Evolutionary conservation across 2,888 invertebrate species (phyloP).

Genomic region (Sminthurinus aureus): DNA sequence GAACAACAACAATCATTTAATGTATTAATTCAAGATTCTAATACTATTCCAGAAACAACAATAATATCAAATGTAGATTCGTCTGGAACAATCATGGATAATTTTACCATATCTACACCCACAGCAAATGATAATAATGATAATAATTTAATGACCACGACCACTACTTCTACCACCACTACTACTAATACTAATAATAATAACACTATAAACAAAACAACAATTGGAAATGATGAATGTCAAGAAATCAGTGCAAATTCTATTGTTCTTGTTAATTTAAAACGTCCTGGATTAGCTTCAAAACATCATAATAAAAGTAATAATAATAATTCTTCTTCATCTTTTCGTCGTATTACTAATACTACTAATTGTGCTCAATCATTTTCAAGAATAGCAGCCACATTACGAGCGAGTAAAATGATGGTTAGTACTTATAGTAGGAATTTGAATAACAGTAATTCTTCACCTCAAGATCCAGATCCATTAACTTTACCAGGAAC

Average conservation of each 20-base stretch:
- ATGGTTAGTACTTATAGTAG: background rate
- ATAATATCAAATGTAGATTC: no score
- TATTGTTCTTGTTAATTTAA: background rate
- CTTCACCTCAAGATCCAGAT: no score
- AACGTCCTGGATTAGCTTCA: background rate
- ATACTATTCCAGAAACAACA: no score
- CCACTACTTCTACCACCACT: background rate
- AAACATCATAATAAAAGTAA: background rate
- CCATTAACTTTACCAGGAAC: no score
- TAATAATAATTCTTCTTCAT: background rate
- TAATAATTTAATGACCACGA: background rate
- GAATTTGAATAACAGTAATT: background rate
- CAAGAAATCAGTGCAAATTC: background rate
- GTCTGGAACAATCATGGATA: no score
- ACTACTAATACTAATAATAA: background rate
- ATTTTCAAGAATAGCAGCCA: background rate
- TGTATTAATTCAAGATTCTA: background rate
- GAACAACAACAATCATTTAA: background rate
- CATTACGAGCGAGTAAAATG: background rate
- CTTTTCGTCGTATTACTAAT: no score
- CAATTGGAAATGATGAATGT: background rate
- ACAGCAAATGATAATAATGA: no score
- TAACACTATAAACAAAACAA: background rate
- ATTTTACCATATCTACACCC: no score
- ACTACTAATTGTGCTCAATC: background rate